Evolutionary conservation across 2,888 invertebrate species (phyloP).

Genomic region (Serripes groenlandicus): DNA sequence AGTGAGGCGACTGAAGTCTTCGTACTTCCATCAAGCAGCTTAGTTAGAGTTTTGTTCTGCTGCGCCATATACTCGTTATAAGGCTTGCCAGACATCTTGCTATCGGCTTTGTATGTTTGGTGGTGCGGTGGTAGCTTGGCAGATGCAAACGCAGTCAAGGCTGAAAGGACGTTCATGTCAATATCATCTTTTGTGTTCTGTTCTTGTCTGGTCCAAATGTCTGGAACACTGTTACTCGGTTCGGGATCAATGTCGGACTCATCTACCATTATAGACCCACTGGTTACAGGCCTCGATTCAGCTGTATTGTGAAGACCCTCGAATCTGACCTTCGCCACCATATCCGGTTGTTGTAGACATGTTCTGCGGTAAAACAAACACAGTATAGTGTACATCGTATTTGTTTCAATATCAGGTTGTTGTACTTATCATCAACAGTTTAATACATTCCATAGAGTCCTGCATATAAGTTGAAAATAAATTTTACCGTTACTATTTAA

Average conservation of each 20-base stretch:
- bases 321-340: neutral
- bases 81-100: neutral
- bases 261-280: neutral
- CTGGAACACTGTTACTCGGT: neutral
- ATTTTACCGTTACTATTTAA: too few relatives aligned
- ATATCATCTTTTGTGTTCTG: neutral
- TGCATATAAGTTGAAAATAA: too few relatives aligned
- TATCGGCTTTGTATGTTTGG: neutral
- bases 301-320: neutral
- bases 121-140: conserved; percentile 22
- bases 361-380: neutral
- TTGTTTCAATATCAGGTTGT: too few relatives aligned
- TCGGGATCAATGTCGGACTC: neutral
- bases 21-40: neutral
- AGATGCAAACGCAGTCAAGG: conserved; percentile 9
- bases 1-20: neutral
- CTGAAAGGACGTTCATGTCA: conserved; percentile 18
- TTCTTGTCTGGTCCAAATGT: neutral
- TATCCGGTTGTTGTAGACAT: neutral
- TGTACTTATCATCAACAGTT: too few relatives aligned
- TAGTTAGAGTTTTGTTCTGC: neutral
- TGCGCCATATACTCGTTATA: neutral
- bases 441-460: too few relatives aligned
- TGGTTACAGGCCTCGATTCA: conserved; percentile 12
- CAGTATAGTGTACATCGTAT: neutral